Evolutionary conservation across 2,888 invertebrate species (phyloP), one percentile per base, ranked within the genome.

Genomic region (Flexamia atlantica): DNA sequence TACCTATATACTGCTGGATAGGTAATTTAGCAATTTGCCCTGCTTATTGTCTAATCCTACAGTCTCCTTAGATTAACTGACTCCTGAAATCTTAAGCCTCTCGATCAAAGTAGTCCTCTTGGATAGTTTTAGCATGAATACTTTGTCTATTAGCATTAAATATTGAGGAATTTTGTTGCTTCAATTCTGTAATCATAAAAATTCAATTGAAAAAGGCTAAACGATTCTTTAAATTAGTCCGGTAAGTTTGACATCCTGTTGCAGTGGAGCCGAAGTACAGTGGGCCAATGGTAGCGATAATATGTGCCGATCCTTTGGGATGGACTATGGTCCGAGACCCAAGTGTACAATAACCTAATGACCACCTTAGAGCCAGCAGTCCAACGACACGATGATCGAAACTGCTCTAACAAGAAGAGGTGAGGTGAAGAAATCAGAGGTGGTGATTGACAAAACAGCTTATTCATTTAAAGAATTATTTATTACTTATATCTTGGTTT

Each of bases 381-480:
- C 76, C 53, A 50, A 76, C 76, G 9, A 42, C 25, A 50, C 76
- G 46, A 46, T 46, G 46, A 46, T 46, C 68, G 68, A 68, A 68
- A 7, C 9, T 28, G 72, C 72, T 72, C 72, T 30, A 68, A 28
- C 23, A 60, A 70, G 9, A 76, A 28, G 76, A 76, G 76, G 76
- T 76, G 50, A 46, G 76, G 76, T 76, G 76, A 76, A 28, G 40
- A 23, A 50, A 28, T 42, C 3, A 28, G n/a, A 20, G 30, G 28
- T 50, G 76, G 50, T 76, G 76, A 76, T 76, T 76, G 76, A 76
- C 76, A 76, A 42, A 36, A 60, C 3, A 60, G 2, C 1, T 30
- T 68, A 30, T 68, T 30, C 30, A 2, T 30, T 68, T 68, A 28
- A 68, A 68, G 3, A 68, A 57, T 3, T 4, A 2, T 57, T 57